phyloP scores from a whole-genome alignment of 2,113 vertebrate species.

The Heterochromis multidens region DNA sequence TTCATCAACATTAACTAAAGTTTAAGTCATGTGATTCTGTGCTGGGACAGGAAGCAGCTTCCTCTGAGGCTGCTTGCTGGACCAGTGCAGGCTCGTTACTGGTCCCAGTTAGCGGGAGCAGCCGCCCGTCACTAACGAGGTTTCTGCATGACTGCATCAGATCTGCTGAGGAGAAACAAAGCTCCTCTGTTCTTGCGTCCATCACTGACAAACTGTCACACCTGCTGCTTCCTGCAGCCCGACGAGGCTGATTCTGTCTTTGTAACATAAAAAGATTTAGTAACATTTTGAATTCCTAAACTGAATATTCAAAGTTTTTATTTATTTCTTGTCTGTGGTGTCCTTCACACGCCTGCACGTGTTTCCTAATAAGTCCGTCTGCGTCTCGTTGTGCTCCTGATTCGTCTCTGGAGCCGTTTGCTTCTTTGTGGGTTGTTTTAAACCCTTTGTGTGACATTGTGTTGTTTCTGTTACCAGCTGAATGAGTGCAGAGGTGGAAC shows the following conservation, averaged over 20 bases:
- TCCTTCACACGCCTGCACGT: too few species aligned
- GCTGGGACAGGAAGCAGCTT: not conserved
- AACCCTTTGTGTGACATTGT: not conserved
- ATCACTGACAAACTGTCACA: not conserved
- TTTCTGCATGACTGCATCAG: not conserved
- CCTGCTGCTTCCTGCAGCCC: accelerated
- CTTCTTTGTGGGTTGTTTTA: not conserved
- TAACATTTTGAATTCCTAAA: too few species aligned
- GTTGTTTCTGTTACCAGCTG: not conserved
- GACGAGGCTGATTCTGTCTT: too few species aligned
- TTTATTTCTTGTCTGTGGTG: too few species aligned
- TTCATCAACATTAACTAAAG: too few species aligned
- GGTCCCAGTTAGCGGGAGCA: not conserved
- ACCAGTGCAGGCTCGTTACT: not conserved
- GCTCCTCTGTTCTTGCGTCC: not conserved
- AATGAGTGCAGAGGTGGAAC: not conserved
- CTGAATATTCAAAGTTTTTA: too few species aligned
- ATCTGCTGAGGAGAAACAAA: not conserved
- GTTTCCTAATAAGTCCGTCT: too few species aligned
- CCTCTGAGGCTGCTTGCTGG: not conserved
- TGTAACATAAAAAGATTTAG: too few species aligned
- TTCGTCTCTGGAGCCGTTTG: not conserved
- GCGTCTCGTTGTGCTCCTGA: too few species aligned
- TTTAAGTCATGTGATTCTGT: not conserved
- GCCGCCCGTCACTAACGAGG: not conserved